Evolutionary conservation across 2,888 invertebrate genomes (phyloP), one percentile per base, ranked within the genome.

Genomic region (Drosophila diplacantha): DNA sequence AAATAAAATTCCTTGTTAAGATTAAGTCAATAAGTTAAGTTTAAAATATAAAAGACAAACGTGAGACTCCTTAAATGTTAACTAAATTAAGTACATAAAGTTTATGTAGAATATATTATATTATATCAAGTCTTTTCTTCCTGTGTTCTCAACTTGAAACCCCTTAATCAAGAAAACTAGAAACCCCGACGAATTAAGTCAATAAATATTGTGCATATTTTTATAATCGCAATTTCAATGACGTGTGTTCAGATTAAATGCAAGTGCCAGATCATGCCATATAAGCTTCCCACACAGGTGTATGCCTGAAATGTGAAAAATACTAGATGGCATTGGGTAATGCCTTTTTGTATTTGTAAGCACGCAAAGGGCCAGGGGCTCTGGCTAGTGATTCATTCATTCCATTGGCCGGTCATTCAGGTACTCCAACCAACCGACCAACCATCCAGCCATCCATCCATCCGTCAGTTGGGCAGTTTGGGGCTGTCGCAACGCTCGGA

Each of bases 401-500:
- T 72, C 61, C 61, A 72, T 67, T 81, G 53, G 32, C 55, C 53
- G 44, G 61, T 43, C 69, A 63, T 72, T 58, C 65, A 73, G 73
- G 67, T 79, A 71, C 52, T 67, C 29, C 29, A 49, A 3, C 26
- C 44, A 34, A 5, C 66, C 22, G 22, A 14, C 34, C 49, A 9
- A 26, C 54, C 24, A 46, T 38, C 51, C 7, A 47, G 39, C 69
- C 35, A 44, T 39, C 67, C 31, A 38, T 49, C 57, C 18, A 66
- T 55, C 49, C 16, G 52, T 49, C 63, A 22, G 67, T 52, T 29
- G 47, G 47, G 24, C 39, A 35, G 60, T 55, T 60, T 51, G 51
- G 50, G 49, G 65, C 79, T 78, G 81, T 81, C 78, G 78, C 79
- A 79, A 60, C 59, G 69, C 69, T 76, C 79, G 74, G 62, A 76